Percentiles rank a stretch among this genome's conserved stretches.
phyloP scores from a whole-genome alignment of 2,888 invertebrate species.

The Athalia rosae region DNA sequence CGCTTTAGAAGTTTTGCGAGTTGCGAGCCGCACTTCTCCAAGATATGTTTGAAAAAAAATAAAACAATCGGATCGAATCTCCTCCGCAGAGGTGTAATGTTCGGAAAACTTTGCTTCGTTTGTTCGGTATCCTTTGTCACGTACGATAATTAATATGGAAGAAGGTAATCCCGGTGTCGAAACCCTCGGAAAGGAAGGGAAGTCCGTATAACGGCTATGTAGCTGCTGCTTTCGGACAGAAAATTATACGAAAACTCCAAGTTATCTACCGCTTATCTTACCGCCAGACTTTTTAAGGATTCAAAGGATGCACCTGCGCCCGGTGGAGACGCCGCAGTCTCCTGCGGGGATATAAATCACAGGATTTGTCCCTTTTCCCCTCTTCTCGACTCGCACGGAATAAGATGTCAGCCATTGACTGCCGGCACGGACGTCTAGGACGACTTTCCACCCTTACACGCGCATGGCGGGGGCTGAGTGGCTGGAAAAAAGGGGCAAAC shows the following conservation, averaged over 20 bases:
- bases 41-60: background rate
- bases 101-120: background rate
- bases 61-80: background rate
- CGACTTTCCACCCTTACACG: background rate
- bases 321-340: constrained; percentile 19
- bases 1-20: no score
- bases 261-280: constrained; percentile 43
- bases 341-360: constrained; percentile 45
- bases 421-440: background rate
- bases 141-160: constrained; percentile 24
- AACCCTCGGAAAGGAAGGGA: background rate
- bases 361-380: constrained; percentile 47
- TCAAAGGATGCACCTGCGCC: constrained; percentile 48
- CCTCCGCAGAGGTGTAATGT: background rate
- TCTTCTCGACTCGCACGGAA: constrained; percentile 39
- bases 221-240: constrained; percentile 21
- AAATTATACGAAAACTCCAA: constrained; percentile 41
- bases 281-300: constrained; percentile 41
- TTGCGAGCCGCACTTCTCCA: no score
- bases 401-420: constrained; percentile 45
- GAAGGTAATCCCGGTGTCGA: background rate
- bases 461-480: background rate
- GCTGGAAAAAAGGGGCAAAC: background rate
- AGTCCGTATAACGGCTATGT: background rate
- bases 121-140: background rate